Evolutionary conservation across 1,140 invertebrate species (phyloP).

Genomic region (Macrobrachium nipponense): DNA sequence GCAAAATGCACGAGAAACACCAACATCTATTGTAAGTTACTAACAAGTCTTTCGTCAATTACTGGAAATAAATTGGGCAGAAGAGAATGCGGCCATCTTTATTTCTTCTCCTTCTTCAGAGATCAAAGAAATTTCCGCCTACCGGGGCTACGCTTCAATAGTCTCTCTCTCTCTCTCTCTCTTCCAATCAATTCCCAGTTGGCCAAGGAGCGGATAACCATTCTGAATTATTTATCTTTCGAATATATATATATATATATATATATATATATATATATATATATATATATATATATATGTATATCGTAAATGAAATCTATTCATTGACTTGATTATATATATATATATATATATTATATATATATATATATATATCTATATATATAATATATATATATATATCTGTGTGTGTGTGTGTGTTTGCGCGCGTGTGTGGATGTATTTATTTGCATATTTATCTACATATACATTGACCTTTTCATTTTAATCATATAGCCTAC

Average conservation of each 20-base stretch:
- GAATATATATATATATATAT: background rate
- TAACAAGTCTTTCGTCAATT: no score
- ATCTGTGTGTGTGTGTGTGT: background rate
- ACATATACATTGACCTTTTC: background rate
- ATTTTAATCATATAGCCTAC: background rate
- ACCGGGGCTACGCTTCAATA: no score
- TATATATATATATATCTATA: constrained; percentile 1
- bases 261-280: background rate
- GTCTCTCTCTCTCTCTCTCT: no score
- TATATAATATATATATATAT: constrained; percentile 17
- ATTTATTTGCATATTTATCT: background rate
- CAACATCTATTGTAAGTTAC: background rate
- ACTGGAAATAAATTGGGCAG: no score
- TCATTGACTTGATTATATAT: background rate
- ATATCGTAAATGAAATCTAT: background rate
- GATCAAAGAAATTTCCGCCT: no score
- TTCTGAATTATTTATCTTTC: background rate
- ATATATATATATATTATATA: constrained; percentile 5
- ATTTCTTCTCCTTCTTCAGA: no score
- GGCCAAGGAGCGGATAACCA: background rate
- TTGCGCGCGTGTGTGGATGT: background rate
- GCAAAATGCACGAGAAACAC: background rate
- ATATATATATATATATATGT: background rate
- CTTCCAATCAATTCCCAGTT: no score
- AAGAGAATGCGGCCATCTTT: no score